These are phyloP conservation scores for Nothobranchius furzeri DNA, from an alignment of 2,113 vertebrate species.

Conservation along the genomic window DNA sequence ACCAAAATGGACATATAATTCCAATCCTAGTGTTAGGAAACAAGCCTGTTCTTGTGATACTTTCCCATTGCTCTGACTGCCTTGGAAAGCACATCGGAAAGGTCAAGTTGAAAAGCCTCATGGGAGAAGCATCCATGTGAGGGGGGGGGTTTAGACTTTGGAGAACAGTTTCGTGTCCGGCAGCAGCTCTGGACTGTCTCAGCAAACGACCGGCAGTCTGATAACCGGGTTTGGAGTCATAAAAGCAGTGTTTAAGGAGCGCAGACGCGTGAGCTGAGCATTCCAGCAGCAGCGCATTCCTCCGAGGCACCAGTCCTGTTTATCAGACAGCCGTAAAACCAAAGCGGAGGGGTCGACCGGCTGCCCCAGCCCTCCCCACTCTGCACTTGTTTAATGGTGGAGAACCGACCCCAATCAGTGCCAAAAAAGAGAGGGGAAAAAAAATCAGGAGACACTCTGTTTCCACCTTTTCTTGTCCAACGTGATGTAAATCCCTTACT, in stretches of 20 bases:
- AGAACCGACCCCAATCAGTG: slow-evolving; percentile 61
- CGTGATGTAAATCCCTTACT: neutral
- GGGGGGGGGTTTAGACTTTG: slow-evolving; percentile 37
- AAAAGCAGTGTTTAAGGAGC: slow-evolving; percentile 38
- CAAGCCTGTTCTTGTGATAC: neutral
- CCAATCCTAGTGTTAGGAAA: neutral
- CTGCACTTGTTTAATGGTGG: slow-evolving; percentile 59
- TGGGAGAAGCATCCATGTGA: slow-evolving; percentile 26
- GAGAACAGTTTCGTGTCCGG: slow-evolving; percentile 1
- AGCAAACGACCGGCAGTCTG: slow-evolving; percentile 27
- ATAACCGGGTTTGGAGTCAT: slow-evolving; percentile 47
- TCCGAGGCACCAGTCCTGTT: slow-evolving; percentile 66
- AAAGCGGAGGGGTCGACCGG: slow-evolving; percentile 51
- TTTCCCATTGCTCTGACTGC: slow-evolving; percentile 32
- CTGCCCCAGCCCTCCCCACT: slow-evolving; percentile 11
- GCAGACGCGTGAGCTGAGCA: slow-evolving; percentile 42
- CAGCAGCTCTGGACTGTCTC: slow-evolving; percentile 13
- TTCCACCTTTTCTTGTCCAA: neutral
- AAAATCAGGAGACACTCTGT: slow-evolving; percentile 23
- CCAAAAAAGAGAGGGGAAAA: slow-evolving; percentile 8
- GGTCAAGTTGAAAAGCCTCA: slow-evolving; percentile 30
- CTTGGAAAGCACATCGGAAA: slow-evolving; percentile 34
- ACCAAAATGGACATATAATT: neutral
- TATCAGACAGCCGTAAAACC: slow-evolving; percentile 59
- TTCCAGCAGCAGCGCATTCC: slow-evolving; percentile 64